phyloP scores from a whole-genome alignment of 2,113 vertebrate genomes.

The Onychostoma macrolepis region DNA sequence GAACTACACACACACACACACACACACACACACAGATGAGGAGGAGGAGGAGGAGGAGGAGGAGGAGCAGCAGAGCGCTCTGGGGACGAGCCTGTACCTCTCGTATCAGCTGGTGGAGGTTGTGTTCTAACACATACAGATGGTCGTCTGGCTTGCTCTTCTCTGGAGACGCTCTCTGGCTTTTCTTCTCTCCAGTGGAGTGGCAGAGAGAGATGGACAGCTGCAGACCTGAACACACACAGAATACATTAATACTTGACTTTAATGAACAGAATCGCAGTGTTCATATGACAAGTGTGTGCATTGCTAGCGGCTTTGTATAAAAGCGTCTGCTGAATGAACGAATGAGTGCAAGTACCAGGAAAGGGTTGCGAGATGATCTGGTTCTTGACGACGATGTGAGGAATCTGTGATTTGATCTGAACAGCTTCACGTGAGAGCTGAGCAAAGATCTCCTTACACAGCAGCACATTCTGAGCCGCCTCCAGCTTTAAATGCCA shows the following conservation, averaged over 20 bases:
- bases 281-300: background rate
- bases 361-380: constrained; percentile 98
- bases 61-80: background rate
- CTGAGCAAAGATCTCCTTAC: constrained; percentile 98
- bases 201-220: constrained; percentile 96
- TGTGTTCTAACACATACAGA: constrained; percentile 95
- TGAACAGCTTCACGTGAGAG: constrained; percentile 96
- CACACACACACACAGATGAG: background rate
- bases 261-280: background rate
- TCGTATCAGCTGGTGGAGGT: constrained; percentile 94
- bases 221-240: constrained; percentile 82
- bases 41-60: background rate
- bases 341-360: constrained; percentile 71
- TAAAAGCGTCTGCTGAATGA: constrained; percentile 37
- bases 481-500: constrained; percentile 95
- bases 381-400: constrained; percentile 99
- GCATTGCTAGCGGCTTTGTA: background rate
- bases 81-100: constrained; percentile 78
- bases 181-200: constrained; percentile 91
- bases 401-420: constrained; percentile 97
- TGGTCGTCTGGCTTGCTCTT: constrained; percentile 90
- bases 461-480: constrained; percentile 94
- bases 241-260: background rate
- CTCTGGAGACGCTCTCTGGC: constrained; percentile 81
- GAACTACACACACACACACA: constrained; percentile 77